Evolutionary conservation across 2,888 invertebrate genomes (phyloP), one percentile per base, ranked within the genome.

Genomic region (Archips crataeganus): DNA sequence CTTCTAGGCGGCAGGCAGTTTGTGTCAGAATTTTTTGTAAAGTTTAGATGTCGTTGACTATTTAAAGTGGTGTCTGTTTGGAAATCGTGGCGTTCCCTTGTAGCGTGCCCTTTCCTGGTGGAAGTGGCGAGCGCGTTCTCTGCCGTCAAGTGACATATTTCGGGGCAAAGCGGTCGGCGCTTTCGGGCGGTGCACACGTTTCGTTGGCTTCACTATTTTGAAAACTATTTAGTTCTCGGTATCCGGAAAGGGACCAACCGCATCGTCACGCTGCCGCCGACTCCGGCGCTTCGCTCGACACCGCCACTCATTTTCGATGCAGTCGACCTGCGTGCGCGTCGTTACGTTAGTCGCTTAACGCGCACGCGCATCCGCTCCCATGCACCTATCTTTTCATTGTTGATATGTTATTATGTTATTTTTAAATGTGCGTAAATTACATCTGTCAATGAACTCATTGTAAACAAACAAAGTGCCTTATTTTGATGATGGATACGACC

Each of bases 141-240:
- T 78, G 83, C 83, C 83, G 85, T 81, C 90, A 89, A 93, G 91
- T 91, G 93, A 93, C 92, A 93, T 85, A 92, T 92, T 93, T 92
- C 84, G 87, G 85, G 91, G 91, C 92, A 93, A 91, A 94, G 87
- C 91, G 87, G 86, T 86, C 88, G 92, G 90, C 89, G 92, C 93
- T 93, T 93, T 93, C 91, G 92, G 92, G 87, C 93, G 83, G 90
- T 89, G 88, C 88, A 92, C 92, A 91, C 93, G 93, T 92, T 92
- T 91, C 92, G 93, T 92, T 93, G 89, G 90, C 88, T 93, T 92
- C 93, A 93, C 91, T 94, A 93, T 93, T 94, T 92, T 90, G 93
- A 92, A 93, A 93, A 91, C 90, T 89, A 91, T 91, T 91, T 91
- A 88, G 86, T 89, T 85, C 85, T 85, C 91, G 91, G 91, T 94